Evolutionary conservation across 1,140 invertebrate species (phyloP), one percentile per base, ranked within the genome.

Genomic region (Manduca sexta): DNA sequence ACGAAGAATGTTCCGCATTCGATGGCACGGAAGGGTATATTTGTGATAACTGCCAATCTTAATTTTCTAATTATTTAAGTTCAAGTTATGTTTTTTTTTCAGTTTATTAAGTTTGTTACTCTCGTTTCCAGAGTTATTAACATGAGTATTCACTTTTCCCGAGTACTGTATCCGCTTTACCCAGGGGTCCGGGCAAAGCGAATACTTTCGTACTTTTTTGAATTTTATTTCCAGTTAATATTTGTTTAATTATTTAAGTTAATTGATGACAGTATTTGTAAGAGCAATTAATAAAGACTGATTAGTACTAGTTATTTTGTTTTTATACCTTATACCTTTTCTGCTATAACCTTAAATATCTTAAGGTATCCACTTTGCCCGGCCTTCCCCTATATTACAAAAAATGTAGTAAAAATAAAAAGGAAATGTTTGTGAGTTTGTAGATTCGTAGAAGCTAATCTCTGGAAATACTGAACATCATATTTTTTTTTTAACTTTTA

Each of bases 1-100:
- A 72, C 47, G 61, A 70, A 69, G 50, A 60, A 13, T 69, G 69
- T 63, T 54, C 63, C 11, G 51, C 56, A 33, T 64, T 21, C 12
- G 33, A 35, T 35, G 33, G 33, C 33, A n/a, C 11, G 8, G 8
- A 4, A 35, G 33, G 10, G 1, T 39, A 39, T 39, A 39, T 6
- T 11, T 39, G 37, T 39, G 37, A 39, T 11, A 18, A 39, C n/a
- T 39, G 37, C 37, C 16, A 39, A 38, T 14, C 15, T 38, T 38
- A 15, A 38, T 38, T 4, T 16, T 38, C 15, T 38, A 38, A 14
- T 15, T 38, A n/a, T n/a, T 13, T 38, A 38, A 2, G 13, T 2
- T 13, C 15, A 38, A 38, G 13, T 38, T 3, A 15, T 3, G 12
- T 38, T 38, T 14, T 38, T 38, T 38, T 16, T 38, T 38, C 10